These are phyloP conservation scores for Parazoanthus darwini DNA, from an alignment of 92 coral and sea anemone species.

Conservation along the genomic window DNA sequence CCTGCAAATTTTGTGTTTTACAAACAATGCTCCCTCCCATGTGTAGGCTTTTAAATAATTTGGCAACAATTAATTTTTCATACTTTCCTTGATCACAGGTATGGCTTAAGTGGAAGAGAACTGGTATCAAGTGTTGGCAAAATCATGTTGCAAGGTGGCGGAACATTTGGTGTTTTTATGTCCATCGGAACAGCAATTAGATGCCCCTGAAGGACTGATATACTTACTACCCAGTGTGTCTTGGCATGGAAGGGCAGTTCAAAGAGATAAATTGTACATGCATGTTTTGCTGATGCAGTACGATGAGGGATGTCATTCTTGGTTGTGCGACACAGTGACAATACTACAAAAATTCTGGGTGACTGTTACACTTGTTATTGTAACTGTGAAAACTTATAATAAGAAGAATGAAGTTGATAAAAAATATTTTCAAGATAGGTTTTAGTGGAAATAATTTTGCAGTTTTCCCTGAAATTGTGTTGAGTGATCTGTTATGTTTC, in stretches of 20 bases:
- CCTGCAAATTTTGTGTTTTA: not conserved
- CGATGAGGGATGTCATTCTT: not conserved
- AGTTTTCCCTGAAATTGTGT: not conserved
- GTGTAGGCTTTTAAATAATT: not conserved
- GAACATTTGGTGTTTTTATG: slow-evolving; percentile 98
- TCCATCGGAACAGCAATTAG: slow-evolving; percentile 98
- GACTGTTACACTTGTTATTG: not conserved
- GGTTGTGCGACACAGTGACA: not conserved
- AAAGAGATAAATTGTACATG: not conserved
- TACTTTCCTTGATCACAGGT: slow-evolving; percentile 50
- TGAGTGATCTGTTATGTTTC: not conserved
- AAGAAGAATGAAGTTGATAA: not conserved
- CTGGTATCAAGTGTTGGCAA: slow-evolving; percentile 88
- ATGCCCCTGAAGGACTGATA: slow-evolving; percentile 48
- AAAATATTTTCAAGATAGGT: not conserved
- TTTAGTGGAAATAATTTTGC: not conserved
- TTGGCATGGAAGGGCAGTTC: not conserved
- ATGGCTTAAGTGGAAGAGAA: slow-evolving; percentile 94
- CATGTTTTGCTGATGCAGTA: slow-evolving; percentile 2
- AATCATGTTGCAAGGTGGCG: slow-evolving; percentile 98
- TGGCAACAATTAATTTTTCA: not conserved
- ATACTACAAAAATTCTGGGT: not conserved
- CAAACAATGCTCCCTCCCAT: too few species aligned
- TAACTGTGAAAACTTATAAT: not conserved
- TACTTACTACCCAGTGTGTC: not conserved